Percentiles rank a stretch among this genome's conserved stretches.
Evolutionary conservation across 2,113 vertebrate genomes (phyloP).

Genomic region (Loxodonta africana): DNA sequence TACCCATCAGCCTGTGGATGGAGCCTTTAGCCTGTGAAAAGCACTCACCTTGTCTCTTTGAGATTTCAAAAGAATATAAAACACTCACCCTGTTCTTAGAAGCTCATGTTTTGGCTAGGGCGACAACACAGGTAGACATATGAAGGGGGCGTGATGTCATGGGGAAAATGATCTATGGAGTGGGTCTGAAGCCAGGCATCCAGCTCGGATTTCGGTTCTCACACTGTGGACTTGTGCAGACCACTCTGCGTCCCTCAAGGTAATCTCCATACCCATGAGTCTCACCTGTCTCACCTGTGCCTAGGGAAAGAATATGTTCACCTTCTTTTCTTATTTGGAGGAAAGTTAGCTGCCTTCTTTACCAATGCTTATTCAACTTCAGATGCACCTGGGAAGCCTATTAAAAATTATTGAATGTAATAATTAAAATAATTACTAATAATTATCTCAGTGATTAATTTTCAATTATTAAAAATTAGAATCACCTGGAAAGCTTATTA

Average conservation of each 20-base stretch:
- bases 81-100: not conserved
- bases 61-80: conserved; percentile 27
- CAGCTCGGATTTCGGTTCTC: not conserved
- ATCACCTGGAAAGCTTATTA: not conserved
- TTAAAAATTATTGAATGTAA: not conserved
- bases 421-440: not conserved
- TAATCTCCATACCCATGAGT: not conserved
- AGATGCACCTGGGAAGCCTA: not conserved
- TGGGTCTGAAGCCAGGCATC: not conserved
- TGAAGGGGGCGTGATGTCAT: not conserved
- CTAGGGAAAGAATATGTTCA: not conserved
- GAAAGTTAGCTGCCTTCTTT: not conserved
- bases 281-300: not conserved
- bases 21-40: not conserved
- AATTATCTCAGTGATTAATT: not conserved
- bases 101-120: not conserved
- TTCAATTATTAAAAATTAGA: not conserved
- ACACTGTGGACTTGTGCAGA: not conserved
- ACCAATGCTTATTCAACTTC: not conserved
- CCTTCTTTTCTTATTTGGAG: not conserved
- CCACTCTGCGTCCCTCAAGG: not conserved
- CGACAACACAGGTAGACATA: not conserved
- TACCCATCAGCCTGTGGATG: accelerated
- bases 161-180: not conserved
- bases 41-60: not conserved